Conservation (phyloP, 2,113 vertebrate genomes). For the Climacteris rufus region DNA sequence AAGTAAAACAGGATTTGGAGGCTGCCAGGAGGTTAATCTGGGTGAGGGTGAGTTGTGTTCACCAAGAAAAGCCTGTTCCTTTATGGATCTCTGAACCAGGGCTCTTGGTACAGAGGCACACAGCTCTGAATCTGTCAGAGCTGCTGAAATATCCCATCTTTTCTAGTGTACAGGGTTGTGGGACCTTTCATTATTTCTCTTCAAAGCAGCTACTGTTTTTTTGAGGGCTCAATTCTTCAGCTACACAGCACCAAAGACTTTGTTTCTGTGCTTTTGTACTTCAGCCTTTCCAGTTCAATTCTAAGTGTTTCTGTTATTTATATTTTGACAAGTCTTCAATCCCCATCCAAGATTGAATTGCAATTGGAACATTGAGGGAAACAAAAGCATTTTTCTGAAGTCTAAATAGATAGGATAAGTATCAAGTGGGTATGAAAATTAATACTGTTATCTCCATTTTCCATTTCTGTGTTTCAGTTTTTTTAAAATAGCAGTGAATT, state of each 20-base stretch:
- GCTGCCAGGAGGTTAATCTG: constrained; percentile 6
- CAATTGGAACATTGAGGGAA: not conserved
- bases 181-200: constrained; percentile 4
- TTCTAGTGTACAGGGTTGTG: not conserved
- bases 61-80: not conserved
- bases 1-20: not conserved
- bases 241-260: not conserved
- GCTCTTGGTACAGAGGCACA: not conserved
- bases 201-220: not conserved
- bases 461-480: not conserved
- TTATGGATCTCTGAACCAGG: not conserved
- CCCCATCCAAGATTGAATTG: not conserved
- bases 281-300: not conserved
- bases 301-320: not conserved
- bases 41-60: not conserved
- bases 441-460: not conserved
- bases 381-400: not conserved
- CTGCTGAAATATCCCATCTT: not conserved
- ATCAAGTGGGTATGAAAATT: not conserved
- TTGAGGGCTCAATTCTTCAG: not conserved
- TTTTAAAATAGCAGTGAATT: not conserved
- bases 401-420: constrained; percentile 4
- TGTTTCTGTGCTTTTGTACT: not conserved
- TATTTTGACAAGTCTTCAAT: not conserved
- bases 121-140: not conserved